Base-by-base conservation (phyloP, 2,797 vertebrate genomes). In the Danionella dracula region DNA sequence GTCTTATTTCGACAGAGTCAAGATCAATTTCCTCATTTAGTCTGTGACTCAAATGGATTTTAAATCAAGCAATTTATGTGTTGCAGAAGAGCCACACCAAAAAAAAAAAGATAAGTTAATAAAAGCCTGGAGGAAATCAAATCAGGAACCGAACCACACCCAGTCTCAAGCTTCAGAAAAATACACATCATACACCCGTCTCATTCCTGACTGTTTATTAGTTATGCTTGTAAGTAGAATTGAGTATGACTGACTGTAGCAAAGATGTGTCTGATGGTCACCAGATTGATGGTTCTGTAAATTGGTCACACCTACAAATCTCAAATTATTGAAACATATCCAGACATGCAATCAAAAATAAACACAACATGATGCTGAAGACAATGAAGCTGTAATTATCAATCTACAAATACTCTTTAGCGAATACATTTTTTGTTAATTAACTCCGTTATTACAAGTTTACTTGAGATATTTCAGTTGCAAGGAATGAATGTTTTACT, bases 51-150 rank as follows among this genome's bases (percentile, higher is more conserved):
- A 79, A 84, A 81, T 82, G 79, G 78, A 80, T 84, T 88, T 88
- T 85, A 86, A 89, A 76, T 85, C 84, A 87, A 85, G 85, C 83
- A 81, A 87, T 86, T 84, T 80, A 80, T 81, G 84, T 84, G 82
- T 85, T 78, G 72, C 57, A 79, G 72, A 76, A 72, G 77, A 76
- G 82, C 87, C 77, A 87, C 85, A 84, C 86, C 86, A 86, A 85
- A 78, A 83, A 81, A n/a, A n/a, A 82, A 83, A 76, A 64, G 45
- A 15, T 45, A 58, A 69, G 49, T 64, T 72, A 73, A 71, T 69
- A 71, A 70, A 73, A 72, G 62, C 64, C 49, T 62, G 16, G 29
- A 81, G 83, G 85, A 87, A 88, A 87, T 87, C 75, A 82, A 83
- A 88, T 89, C 63, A 68, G 66, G 60, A 75, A 56, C 68, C 67